A percentile compares a stretch with the other conserved stretches of the same genome.
phyloP scores from a whole-genome alignment of 2,113 vertebrate genomes.

The Dolichallabes microphthalmus region DNA sequence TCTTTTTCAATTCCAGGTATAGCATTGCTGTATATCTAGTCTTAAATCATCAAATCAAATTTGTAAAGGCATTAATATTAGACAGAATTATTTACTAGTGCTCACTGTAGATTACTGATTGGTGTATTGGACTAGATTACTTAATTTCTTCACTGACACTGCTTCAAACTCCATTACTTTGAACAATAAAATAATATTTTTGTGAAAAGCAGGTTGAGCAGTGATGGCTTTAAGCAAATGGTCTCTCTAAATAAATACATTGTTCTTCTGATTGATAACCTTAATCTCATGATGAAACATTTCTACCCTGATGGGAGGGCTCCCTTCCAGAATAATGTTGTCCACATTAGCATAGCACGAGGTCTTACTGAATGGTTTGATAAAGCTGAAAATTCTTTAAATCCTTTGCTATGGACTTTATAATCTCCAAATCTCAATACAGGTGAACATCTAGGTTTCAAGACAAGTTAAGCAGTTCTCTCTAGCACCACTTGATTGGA shows the following conservation, averaged over 20 bases:
- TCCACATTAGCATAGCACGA: not conserved
- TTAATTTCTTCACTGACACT: not conserved
- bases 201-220: not conserved
- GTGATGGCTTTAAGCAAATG: not conserved
- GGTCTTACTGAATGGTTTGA: not conserved
- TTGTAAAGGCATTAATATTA: not conserved
- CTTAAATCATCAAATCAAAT: not conserved
- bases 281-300: not conserved
- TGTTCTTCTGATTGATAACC: not conserved
- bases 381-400: not conserved
- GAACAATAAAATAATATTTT: not conserved
- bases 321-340: not conserved
- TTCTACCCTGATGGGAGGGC: not conserved
- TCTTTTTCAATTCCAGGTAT: conserved; percentile 10
- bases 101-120: no score
- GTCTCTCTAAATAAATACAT: not conserved
- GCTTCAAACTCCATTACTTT: not conserved
- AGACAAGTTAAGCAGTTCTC: not conserved
- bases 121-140: not conserved
- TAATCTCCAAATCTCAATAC: not conserved
- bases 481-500: not conserved
- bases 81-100: not conserved
- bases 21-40: not conserved
- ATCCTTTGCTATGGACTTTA: not conserved
- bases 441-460: not conserved